A percentile compares a stretch with the other conserved stretches of the same genome.
These are phyloP conservation scores for Meloidogyne exigua DNA, from an alignment of 1,140 invertebrate species.

Conservation along the genomic window DNA sequence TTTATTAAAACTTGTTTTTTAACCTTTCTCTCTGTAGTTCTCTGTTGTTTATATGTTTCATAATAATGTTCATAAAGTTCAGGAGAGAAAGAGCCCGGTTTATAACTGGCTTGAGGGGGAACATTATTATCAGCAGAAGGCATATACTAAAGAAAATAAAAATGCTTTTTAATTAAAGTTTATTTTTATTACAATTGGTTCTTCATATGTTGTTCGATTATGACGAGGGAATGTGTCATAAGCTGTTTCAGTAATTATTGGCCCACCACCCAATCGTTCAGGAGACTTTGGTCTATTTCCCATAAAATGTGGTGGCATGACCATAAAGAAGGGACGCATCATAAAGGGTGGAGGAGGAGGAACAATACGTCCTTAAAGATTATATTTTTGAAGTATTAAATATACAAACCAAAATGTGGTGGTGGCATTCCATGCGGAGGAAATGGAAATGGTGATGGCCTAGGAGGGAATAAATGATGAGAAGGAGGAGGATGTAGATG, in stretches of 20 bases:
- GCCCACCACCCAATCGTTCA: conserved; percentile 37
- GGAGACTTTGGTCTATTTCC: conserved; percentile 15
- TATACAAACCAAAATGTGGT: conserved; percentile 33
- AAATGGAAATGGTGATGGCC: conserved; percentile 14
- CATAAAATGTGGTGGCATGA: conserved; percentile 43
- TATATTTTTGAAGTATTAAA: background rate
- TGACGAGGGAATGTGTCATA: conserved; percentile 59
- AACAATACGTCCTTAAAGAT: conserved; percentile 12
- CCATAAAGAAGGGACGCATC: conserved; percentile 42
- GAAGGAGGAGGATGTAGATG: conserved; percentile 23
- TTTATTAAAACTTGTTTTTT: background rate
- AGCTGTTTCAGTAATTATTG: conserved; percentile 60
- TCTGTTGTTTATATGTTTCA: conserved; percentile 53
- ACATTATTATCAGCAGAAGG: conserved; percentile 35
- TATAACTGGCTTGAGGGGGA: conserved; percentile 52
- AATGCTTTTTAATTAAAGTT: background rate
- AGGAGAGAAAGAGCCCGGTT: conserved; percentile 52
- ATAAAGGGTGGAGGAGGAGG: conserved; percentile 30
- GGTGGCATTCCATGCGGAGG: conserved; percentile 39
- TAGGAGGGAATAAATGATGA: conserved; percentile 1
- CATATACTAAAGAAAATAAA: conserved; percentile 47
- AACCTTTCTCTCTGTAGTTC: conserved; percentile 4
- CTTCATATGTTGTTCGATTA: conserved; percentile 51
- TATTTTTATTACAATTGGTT: conserved; percentile 46
- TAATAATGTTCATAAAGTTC: conserved; percentile 62